Conservation (phyloP, 2,888 invertebrate genomes). For the Pyrrhosoma nymphula region DNA sequence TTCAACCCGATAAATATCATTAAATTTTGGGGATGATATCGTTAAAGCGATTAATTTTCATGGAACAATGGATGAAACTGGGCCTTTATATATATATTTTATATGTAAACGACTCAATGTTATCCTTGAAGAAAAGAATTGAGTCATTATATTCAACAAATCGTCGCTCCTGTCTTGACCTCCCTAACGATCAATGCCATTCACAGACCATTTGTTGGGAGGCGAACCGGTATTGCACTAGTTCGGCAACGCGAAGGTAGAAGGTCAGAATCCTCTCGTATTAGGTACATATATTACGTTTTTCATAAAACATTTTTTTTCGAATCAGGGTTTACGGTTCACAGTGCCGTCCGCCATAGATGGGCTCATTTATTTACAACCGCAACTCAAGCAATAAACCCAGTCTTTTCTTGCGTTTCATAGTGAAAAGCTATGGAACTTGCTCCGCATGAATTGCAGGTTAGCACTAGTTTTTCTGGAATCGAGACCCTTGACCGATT, state of each 20-base stretch:
- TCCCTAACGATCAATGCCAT: background rate
- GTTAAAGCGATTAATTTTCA: too few relatives aligned
- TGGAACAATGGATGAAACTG: background rate
- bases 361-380: background rate
- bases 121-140: too few relatives aligned
- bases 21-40: too few relatives aligned
- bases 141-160: too few relatives aligned
- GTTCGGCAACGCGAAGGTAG: background rate
- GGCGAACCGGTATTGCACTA: background rate
- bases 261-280: too few relatives aligned
- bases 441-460: background rate
- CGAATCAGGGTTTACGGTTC: background rate
- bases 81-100: too few relatives aligned
- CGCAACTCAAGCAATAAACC: background rate
- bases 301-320: background rate
- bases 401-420: background rate
- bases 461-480: background rate
- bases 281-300: too few relatives aligned
- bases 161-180: background rate
- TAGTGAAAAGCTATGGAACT: background rate
- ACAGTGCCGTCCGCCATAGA: background rate
- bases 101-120: too few relatives aligned
- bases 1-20: too few relatives aligned
- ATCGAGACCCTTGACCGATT: background rate
- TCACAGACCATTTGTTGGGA: background rate